Conservation (phyloP, 1,140 invertebrate species). For the Cyrtorhinus lividipennis region DNA sequence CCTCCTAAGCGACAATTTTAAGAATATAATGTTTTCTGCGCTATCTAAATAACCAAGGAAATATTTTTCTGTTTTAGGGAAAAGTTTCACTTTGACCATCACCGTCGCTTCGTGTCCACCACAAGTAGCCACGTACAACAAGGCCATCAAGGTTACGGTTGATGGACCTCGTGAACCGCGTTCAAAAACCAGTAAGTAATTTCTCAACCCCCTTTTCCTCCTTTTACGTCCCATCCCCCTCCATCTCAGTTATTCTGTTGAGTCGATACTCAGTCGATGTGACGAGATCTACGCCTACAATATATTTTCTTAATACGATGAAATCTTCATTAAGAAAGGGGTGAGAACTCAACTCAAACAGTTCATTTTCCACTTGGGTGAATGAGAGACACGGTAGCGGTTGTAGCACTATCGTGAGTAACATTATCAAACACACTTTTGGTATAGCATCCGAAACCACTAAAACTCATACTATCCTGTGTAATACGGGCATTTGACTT, state of each 20-base stretch:
- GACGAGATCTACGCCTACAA: neutral
- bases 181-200: constrained; percentile 86
- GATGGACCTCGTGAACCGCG: constrained; percentile 93
- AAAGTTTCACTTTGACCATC: constrained; percentile 93
- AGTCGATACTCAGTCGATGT: neutral
- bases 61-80: constrained; percentile 52
- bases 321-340: neutral
- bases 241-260: too few relatives aligned
- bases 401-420: too few relatives aligned
- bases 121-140: constrained; percentile 86
- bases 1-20: too few relatives aligned
- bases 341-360: neutral
- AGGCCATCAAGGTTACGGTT: constrained; percentile 98
- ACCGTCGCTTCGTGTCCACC: constrained; percentile 81
- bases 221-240: constrained; percentile 12
- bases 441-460: too few relatives aligned
- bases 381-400: too few relatives aligned
- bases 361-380: too few relatives aligned
- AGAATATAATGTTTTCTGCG: too few relatives aligned
- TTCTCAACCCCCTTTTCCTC: constrained; percentile 14
- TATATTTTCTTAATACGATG: neutral
- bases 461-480: too few relatives aligned
- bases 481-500: too few relatives aligned
- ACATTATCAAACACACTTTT: too few relatives aligned
- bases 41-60: neutral